Evolutionary conservation across 2,113 vertebrate species (phyloP), one percentile per base, ranked within the genome.

Genomic region (Lethenteron camtschaticum): DNA sequence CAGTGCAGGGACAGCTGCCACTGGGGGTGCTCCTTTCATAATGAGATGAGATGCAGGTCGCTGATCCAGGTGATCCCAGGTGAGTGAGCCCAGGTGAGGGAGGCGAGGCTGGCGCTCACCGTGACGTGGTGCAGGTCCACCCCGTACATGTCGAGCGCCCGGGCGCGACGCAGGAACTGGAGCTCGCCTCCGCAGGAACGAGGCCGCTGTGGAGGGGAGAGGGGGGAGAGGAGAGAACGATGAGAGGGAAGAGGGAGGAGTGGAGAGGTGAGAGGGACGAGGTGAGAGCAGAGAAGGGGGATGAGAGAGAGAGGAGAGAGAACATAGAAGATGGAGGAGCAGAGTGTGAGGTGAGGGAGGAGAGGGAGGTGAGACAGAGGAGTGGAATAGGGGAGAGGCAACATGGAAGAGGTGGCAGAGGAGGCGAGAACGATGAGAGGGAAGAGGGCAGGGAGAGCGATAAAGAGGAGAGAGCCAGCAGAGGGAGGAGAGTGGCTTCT

Each of bases 61-160:
- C 20, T 66, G 8, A 66, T 10, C 10, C 20, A 9, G 60, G 20
- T 10, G 20, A 66, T 2, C 14, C n/a, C 8, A 66, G n/a, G 20
- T 9, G 60, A 66, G 20, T 3, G 24, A 41, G 24, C 14, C n/a
- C 8, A 66, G n/a, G 20, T 9, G 60, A 66, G 20, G 4, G 24
- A 41, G 24, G 24, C 24, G 3, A 41, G 24, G 76, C 75, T 69
- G 75, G 58, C 74, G 84, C 88, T 85, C 80, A 94, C 89, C 70
- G 86, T 90, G 75, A 89, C 86, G 55, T 85, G 81, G 74, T 91
- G 88, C 73, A 94, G 85, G 77, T 88, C 86, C 57, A 90, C 87
- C 12, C 90, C 89, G 56, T 91, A 95, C 89, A 91, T 91, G 78
- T 88, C 86, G 79, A 94, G 81, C 18, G 84, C 79, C 74, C 85